These are phyloP conservation scores for Emberiza fucata DNA, from an alignment of 2,113 vertebrate genomes.

Conservation along the genomic window DNA sequence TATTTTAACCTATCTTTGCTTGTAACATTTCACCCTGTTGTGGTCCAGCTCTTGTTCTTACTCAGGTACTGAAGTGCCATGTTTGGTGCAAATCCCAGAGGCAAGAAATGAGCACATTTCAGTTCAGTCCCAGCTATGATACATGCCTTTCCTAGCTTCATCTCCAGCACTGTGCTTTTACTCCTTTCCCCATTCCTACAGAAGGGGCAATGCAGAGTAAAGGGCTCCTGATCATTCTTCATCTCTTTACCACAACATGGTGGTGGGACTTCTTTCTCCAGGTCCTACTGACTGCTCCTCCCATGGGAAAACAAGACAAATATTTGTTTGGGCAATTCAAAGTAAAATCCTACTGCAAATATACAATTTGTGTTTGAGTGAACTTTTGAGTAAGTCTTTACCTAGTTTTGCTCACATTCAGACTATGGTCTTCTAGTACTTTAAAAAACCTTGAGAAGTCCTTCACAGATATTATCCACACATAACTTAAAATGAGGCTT, in stretches of 20 bases:
- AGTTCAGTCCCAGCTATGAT: neutral
- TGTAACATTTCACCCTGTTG: neutral
- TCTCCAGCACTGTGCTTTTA: neutral
- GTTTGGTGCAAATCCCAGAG: neutral
- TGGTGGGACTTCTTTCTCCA: neutral
- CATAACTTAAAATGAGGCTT: neutral
- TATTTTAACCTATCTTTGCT: neutral
- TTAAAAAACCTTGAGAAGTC: neutral
- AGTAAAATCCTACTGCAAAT: neutral
- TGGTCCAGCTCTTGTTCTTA: neutral
- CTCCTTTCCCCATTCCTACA: neutral
- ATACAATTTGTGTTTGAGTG: neutral
- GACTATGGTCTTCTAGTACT: neutral
- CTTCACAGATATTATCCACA: neutral
- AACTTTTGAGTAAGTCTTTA: neutral
- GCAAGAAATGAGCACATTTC: fast-evolving
- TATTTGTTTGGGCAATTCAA: neutral
- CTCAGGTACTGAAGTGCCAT: neutral
- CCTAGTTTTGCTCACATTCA: neutral
- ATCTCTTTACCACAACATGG: neutral
- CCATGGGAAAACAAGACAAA: neutral
- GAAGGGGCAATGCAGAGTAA: neutral
- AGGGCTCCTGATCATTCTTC: neutral
- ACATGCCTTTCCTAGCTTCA: neutral
- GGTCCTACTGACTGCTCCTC: neutral